Conservation (phyloP, 2,113 vertebrate genomes). For the Eudyptes chrysolophus region DNA sequence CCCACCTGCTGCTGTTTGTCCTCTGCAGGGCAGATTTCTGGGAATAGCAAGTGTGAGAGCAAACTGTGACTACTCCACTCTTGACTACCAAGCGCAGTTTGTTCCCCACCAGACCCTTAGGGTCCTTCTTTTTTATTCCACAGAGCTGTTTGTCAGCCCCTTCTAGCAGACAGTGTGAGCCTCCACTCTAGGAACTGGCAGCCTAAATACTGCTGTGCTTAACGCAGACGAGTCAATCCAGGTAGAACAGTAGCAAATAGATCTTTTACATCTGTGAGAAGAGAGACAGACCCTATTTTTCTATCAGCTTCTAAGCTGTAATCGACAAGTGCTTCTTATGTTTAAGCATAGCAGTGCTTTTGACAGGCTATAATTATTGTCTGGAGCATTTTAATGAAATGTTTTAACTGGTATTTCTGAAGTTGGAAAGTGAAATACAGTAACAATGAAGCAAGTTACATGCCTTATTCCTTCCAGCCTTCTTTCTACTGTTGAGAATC, state of each 20-base stretch:
- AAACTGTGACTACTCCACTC: neutral
- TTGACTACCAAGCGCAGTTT: neutral
- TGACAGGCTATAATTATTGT: neutral
- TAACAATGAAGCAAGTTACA: neutral
- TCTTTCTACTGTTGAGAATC: neutral
- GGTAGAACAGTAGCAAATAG: neutral
- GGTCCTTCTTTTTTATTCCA: neutral
- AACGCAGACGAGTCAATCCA: neutral
- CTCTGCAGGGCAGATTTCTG: neutral
- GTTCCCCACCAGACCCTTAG: neutral
- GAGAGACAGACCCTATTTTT: neutral
- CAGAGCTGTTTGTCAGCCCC: neutral
- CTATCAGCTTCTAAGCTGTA: neutral
- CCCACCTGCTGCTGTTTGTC: conserved; percentile 35
- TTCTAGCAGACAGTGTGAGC: neutral
- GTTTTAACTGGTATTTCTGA: neutral
- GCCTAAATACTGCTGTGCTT: neutral
- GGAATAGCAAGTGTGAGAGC: neutral
- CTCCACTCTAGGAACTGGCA: neutral
- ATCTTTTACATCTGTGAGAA: neutral
- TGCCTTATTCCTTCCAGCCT: neutral
- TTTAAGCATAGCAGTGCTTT: neutral
- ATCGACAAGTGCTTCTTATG: neutral
- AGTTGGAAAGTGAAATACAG: conserved; percentile 30
- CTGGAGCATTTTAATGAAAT: neutral